Evolutionary conservation across 1,140 invertebrate species (phyloP).

Genomic region (Drosophila cardini): DNA sequence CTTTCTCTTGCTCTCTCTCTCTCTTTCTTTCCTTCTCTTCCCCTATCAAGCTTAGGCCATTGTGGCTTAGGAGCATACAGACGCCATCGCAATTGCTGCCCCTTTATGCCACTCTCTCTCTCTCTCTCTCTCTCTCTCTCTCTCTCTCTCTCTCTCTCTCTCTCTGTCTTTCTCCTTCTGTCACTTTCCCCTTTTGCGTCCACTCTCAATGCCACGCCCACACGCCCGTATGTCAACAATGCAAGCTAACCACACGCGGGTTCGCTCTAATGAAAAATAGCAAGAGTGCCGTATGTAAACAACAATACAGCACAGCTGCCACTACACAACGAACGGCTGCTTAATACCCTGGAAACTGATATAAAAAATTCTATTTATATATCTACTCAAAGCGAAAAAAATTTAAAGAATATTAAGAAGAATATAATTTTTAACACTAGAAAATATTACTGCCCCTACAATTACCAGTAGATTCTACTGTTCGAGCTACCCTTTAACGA

Average conservation of each 20-base stretch:
- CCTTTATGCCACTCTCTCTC: too few species aligned
- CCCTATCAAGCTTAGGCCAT: slow-evolving; percentile 10
- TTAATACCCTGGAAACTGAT: slow-evolving; percentile 17
- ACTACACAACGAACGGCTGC: neutral
- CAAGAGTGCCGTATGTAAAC: slow-evolving; percentile 65
- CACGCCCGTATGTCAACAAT: slow-evolving; percentile 44
- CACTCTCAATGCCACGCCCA: slow-evolving; percentile 12
- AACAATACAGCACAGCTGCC: slow-evolving; percentile 10
- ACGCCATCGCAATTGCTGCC: slow-evolving; percentile 23
- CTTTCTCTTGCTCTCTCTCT: neutral
- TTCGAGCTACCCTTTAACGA: neutral
- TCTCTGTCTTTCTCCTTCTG: neutral
- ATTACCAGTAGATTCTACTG: too few species aligned
- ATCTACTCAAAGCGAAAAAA: too few species aligned
- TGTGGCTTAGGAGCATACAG: slow-evolving; percentile 42
- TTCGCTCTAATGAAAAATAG: slow-evolving; percentile 79
- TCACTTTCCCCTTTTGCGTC: too few species aligned
- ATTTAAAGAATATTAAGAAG: too few species aligned
- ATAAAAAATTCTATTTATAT: too few species aligned
- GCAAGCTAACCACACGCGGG: slow-evolving; percentile 63
- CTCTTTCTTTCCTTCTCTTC: too few species aligned
- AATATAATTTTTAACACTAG: too few species aligned
- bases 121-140: too few species aligned
- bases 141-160: neutral
- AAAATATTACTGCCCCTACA: too few species aligned